These are phyloP conservation scores for Xerus inauris DNA, from an alignment of 2,113 vertebrate genomes.

Conservation along the genomic window DNA sequence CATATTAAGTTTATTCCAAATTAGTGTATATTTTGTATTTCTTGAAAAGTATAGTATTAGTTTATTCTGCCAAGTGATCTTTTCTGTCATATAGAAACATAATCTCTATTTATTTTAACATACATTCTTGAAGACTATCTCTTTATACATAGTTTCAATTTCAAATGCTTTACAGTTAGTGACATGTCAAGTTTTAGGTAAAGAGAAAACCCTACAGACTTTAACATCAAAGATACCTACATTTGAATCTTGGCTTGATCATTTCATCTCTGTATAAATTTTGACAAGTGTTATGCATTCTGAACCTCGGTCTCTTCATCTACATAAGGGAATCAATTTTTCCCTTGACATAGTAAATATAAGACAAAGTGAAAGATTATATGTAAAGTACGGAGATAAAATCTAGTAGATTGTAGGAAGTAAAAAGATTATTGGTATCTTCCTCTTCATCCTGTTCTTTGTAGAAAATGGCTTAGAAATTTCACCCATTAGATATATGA, in stretches of 20 bases:
- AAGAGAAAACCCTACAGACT: neutral
- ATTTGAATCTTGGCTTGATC: neutral
- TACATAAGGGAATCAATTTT: neutral
- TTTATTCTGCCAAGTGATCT: constrained; percentile 18
- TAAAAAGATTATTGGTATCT: neutral
- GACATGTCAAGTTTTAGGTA: neutral
- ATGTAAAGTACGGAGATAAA: neutral
- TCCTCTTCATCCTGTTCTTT: neutral
- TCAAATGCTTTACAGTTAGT: neutral
- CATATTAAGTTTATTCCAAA: constrained; percentile 6
- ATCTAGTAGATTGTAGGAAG: neutral
- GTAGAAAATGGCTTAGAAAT: neutral
- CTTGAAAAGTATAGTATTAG: neutral
- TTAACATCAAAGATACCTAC: neutral
- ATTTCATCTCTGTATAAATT: neutral
- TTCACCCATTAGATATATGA: neutral
- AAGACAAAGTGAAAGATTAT: neutral
- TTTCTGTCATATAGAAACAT: constrained; percentile 3
- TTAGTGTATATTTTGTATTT: neutral
- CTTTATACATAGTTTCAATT: neutral
- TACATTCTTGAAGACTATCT: constrained; percentile 40
- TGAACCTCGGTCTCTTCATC: neutral
- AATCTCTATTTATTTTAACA: constrained; percentile 28
- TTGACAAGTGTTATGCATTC: neutral
- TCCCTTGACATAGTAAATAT: neutral